phyloP scores from a whole-genome alignment of 2,797 vertebrate species.

The Melanotaenia maccullochi region DNA sequence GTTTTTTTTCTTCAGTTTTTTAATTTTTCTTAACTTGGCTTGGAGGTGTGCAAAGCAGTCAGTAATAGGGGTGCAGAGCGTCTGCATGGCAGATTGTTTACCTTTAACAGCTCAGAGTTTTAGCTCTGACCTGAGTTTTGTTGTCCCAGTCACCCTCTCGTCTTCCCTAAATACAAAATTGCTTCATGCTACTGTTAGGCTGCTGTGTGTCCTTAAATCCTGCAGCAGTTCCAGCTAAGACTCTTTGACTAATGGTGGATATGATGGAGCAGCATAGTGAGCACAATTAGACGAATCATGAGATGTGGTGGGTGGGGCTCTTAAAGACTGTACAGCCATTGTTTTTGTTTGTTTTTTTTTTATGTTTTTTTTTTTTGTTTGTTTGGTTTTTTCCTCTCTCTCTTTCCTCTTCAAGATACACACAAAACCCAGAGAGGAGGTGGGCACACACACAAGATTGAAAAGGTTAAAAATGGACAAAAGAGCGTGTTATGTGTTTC shows the following conservation, averaged over 20 bases:
- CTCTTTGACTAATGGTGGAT: conserved; percentile 27
- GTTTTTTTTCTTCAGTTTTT: neutral
- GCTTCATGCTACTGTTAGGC: neutral
- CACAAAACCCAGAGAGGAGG: conserved; percentile 68
- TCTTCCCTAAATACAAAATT: conserved; percentile 4
- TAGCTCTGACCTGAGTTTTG: conserved; percentile 2
- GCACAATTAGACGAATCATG: conserved; percentile 70
- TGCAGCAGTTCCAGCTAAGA: conserved; percentile 37
- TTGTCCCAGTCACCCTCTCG: neutral
- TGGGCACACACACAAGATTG: conserved; percentile 66
- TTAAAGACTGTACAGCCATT: conserved; percentile 84
- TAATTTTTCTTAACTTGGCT: conserved; percentile 29
- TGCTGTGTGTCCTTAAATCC: conserved; percentile 15
- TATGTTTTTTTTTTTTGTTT: conserved; percentile 46
- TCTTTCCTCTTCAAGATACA: conserved; percentile 64
- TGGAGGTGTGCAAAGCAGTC: conserved; percentile 25
- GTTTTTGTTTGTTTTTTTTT: conserved; percentile 53
- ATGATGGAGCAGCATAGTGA: conserved; percentile 56
- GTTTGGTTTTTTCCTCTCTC: conserved; percentile 18
- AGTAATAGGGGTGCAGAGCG: conserved; percentile 9
- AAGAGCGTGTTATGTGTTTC: conserved; percentile 74
- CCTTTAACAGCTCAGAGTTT: conserved; percentile 15
- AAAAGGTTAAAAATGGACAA: conserved; percentile 74
- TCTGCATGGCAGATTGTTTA: conserved; percentile 5
- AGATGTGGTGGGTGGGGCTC: conserved; percentile 67